Conservation (phyloP, 2,888 invertebrate species). For the Clivina fossor region DNA sequence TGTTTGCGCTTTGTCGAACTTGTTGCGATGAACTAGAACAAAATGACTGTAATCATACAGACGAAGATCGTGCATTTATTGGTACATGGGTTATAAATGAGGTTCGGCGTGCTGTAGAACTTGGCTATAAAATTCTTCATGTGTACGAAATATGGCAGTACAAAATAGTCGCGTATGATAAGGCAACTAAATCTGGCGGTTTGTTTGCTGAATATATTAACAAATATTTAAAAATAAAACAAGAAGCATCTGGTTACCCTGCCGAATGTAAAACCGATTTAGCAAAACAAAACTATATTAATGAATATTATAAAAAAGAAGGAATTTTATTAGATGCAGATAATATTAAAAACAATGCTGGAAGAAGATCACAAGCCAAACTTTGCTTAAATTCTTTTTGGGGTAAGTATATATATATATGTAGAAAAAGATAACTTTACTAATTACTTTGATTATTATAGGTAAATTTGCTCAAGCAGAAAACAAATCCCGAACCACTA, state of each 20-base stretch:
- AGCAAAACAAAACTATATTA: slow-evolving; percentile 31
- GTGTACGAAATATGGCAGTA: slow-evolving; percentile 2
- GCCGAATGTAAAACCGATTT: slow-evolving; percentile 36
- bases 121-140: not conserved
- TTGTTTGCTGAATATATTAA: slow-evolving; percentile 46
- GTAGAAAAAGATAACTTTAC: not conserved
- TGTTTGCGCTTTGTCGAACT: slow-evolving; percentile 6
- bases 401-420: slow-evolving; percentile 36
- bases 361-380: slow-evolving; percentile 33
- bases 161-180: slow-evolving; percentile 38
- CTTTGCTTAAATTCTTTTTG: slow-evolving; percentile 41
- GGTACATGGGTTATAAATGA: slow-evolving; percentile 5
- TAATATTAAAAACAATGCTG: slow-evolving; percentile 36
- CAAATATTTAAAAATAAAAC: slow-evolving; percentile 32
- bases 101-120: not conserved
- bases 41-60: slow-evolving; percentile 22
- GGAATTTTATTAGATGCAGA: slow-evolving; percentile 26
- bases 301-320: slow-evolving; percentile 32
- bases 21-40: slow-evolving; percentile 8
- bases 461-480: slow-evolving; percentile 34
- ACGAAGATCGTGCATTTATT: not conserved
- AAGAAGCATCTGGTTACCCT: slow-evolving; percentile 43
- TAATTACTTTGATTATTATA: too few species aligned
- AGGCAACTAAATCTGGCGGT: slow-evolving; percentile 37
- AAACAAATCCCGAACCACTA: slow-evolving; percentile 34